Evolutionary conservation across 2,113 vertebrate species (phyloP).

Genomic region (Tyto alba): DNA sequence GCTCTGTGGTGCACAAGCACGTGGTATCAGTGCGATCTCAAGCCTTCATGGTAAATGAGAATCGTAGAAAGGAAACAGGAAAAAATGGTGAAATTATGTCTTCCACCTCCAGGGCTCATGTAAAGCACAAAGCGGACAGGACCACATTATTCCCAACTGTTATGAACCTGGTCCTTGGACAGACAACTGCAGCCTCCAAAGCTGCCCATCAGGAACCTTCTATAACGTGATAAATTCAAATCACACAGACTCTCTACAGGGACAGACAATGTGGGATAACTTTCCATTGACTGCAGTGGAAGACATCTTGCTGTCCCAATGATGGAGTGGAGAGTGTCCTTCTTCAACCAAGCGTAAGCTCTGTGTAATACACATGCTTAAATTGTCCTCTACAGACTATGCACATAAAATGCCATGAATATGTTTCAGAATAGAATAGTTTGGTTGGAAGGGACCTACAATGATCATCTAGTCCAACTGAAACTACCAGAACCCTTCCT

Average conservation of each 20-base stretch:
- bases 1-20: not conserved
- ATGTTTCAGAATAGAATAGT: not conserved
- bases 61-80: not conserved
- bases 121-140: not conserved
- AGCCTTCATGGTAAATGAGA: not conserved
- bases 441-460: not conserved
- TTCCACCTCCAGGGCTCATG: not conserved
- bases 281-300: not conserved
- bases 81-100: not conserved
- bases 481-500: not conserved
- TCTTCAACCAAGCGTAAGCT: not conserved
- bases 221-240: fast-evolving
- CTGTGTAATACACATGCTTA: not conserved
- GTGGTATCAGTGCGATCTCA: no score
- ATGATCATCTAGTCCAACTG: not conserved
- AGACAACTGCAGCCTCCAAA: not conserved
- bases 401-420: not conserved
- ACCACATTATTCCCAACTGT: not conserved
- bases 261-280: fast-evolving
- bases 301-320: not conserved
- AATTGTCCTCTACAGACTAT: not conserved
- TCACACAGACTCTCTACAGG: fast-evolving
- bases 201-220: not conserved
- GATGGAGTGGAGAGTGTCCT: fast-evolving
- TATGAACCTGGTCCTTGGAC: not conserved